These are phyloP conservation scores for Danio choprae DNA, from an alignment of 2,797 vertebrate genomes.

Conservation along the genomic window DNA sequence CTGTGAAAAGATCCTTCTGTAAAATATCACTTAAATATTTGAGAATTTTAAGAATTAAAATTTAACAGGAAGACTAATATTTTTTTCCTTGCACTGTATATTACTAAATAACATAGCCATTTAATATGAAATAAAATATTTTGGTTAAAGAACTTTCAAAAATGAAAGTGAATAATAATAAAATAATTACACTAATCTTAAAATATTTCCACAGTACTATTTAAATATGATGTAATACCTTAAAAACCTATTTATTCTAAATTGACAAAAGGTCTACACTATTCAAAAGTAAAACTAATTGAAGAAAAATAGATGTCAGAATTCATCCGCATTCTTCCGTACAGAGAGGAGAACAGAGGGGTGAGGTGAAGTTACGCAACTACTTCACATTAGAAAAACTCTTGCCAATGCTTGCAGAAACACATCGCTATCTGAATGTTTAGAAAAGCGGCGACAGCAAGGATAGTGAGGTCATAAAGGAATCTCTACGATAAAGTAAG, in stretches of 20 bases:
- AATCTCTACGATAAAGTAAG: conserved; percentile 10
- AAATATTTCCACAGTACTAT: background rate
- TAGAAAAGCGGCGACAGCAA: background rate
- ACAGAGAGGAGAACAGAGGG: background rate
- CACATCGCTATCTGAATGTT: background rate
- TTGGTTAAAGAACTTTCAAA: too few relatives aligned
- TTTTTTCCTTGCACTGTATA: too few relatives aligned
- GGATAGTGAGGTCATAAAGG: conserved; percentile 1
- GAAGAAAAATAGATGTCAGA: background rate
- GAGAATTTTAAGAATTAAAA: too few relatives aligned
- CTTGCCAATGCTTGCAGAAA: conserved; percentile 20
- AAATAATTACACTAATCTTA: background rate
- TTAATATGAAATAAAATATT: too few relatives aligned
- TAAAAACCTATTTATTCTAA: background rate
- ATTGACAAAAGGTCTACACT: background rate
- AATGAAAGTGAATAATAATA: background rate
- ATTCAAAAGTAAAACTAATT: background rate
- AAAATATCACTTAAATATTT: too few relatives aligned
- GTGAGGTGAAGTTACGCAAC: conserved; percentile 36
- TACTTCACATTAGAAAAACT: conserved; percentile 32
- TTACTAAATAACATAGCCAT: background rate
- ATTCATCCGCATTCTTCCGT: background rate
- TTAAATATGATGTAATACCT: too few relatives aligned
- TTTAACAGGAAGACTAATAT: too few relatives aligned
- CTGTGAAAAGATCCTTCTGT: too few relatives aligned